Evolutionary conservation across 2,113 vertebrate genomes (phyloP), one percentile per base, ranked within the genome.

Genomic region (Malurus alboscapulatus): DNA sequence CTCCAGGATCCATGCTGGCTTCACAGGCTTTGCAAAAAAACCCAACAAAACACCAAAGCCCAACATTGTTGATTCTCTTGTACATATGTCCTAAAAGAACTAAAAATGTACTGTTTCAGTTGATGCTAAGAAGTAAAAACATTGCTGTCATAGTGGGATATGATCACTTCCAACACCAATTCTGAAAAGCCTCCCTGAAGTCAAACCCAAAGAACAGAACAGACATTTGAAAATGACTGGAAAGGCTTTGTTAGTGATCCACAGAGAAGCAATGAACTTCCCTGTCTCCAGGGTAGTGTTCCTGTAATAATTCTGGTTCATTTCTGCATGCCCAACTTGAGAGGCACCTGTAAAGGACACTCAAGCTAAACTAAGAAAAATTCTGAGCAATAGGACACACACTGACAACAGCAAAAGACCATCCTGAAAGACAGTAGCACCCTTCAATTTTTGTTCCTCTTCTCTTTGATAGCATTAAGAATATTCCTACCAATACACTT

Each of bases 21-120:
- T 93, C 80, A 87, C 12, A 74, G 36, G 44, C n/a, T 59, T 81
- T 67, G 45, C 5, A 34, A 34, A 55, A 77, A 66, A 75, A 17
- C 0, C 32, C 14, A 53, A 73, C 63, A 62, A 27, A 67, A 38
- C 44, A 67, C 72, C 21, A 76, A 86, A 86, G 53, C 26, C n/a
- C 73, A 66, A 27, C 1, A 4, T 30, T 32, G 36, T 18, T 17
- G 1, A 38, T 74, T 81, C 44, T 50, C 78, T 51, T 53, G 24
- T 34, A 87, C 2, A 0, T 12, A 22, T 17, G 34, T 44, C 78
- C 90, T 75, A 71, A 91, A 84, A 75, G 57, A 91, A 55, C 92
- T 87, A 94, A 91, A 96, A 95, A 84, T 93, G 82, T 5, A 63
- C 53, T 59, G 48, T 34, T 12, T 93, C 86, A 78, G 29, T 71